Percentiles rank a stretch among this genome's conserved stretches.
These are phyloP conservation scores for Tyria jacobaeae DNA, from an alignment of 2,888 invertebrate species.

Conservation along the genomic window DNA sequence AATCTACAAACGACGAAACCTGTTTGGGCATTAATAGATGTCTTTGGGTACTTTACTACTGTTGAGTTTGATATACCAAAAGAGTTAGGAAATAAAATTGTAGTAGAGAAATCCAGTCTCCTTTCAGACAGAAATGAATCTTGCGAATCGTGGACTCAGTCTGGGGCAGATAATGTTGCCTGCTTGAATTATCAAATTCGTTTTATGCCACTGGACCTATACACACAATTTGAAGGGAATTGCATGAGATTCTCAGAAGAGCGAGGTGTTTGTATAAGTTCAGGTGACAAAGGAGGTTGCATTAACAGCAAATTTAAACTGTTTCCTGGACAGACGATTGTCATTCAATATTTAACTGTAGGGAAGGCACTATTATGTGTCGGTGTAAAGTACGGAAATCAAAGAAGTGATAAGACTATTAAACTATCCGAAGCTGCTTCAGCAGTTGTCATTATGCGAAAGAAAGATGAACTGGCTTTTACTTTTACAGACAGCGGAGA, in stretches of 20 bases:
- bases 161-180: background rate
- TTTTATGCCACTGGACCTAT: background rate
- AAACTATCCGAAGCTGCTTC: background rate
- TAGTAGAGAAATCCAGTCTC: background rate
- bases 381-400: background rate
- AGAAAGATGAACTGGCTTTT: background rate
- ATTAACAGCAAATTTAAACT: background rate
- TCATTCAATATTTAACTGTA: background rate
- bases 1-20: background rate
- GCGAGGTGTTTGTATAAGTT: background rate
- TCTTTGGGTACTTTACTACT: slow-evolving; percentile 6
- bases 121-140: background rate
- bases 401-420: background rate
- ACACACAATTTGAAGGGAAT: background rate
- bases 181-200: background rate
- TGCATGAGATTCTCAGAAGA: background rate
- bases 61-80: background rate
- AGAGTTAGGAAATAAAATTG: background rate
- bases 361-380: background rate
- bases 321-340: background rate
- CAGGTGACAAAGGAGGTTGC: background rate
- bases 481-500: background rate
- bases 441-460: background rate
- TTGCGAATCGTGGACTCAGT: background rate
- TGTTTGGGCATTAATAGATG: background rate